Evolutionary conservation across 2,888 invertebrate genomes (phyloP), one percentile per base, ranked within the genome.

Genomic region (Heptascelio sp.): DNA sequence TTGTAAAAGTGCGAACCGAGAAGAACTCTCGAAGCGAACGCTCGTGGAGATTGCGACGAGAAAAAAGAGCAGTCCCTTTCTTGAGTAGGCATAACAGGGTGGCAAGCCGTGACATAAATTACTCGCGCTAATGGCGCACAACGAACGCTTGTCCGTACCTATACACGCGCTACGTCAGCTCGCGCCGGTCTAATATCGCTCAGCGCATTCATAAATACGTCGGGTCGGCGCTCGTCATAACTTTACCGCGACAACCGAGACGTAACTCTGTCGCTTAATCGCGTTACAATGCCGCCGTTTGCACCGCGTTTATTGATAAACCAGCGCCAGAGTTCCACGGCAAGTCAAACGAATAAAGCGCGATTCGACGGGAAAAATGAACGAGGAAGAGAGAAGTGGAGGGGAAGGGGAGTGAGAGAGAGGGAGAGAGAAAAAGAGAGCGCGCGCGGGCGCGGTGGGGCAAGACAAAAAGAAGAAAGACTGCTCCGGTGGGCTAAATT

Each of bases 161-260:
- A n/a, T 87, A 84, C 80, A 83, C 87, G 87, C 87, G 83, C 87
- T 88, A 88, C 86, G 88, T 89, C 87, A 86, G 87, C 91, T 89
- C 88, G 85, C 89, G 83, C 87, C 88, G 84, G 88, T 87, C 90
- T 91, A 90, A 91, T 90, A 89, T 90, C 89, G 87, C 86, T 88
- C 85, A 80, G 78, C 83, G 84, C 86, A 84, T 86, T 89, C 89
- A 91, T 92, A 91, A 92, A 92, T 91, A 91, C 88, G 89, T 91
- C 90, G 87, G 83, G 80, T n/a, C 64, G 87, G 78, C 76, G 80
- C 84, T 86, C 87, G 87, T 90, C 89, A 87, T 89, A 89, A 90
- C 88, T 88, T 89, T 87, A 86, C 83, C 78, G 64, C 55, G 71
- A 82, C 70, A 60, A 77, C 80, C 80, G 84, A 37, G 21, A 75